phyloP scores from a whole-genome alignment of 2,797 vertebrate genomes.

The Nyctalus aviator region DNA sequence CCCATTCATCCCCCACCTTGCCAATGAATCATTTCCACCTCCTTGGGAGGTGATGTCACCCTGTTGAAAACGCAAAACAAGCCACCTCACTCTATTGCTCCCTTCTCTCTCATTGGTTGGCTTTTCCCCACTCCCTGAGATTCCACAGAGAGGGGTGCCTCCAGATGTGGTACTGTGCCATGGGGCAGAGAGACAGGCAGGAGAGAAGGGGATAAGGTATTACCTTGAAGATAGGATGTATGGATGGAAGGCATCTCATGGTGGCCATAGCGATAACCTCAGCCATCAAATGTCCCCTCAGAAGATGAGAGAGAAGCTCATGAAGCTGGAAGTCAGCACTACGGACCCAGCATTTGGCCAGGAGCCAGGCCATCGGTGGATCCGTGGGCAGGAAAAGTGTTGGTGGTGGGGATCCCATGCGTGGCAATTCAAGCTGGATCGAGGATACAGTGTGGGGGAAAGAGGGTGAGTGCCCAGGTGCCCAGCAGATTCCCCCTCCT shows the following conservation, averaged over 20 bases:
- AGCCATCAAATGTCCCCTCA: conserved; percentile 89
- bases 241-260: conserved; percentile 89
- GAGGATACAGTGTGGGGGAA: neutral
- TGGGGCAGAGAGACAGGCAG: neutral
- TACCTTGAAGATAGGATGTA: conserved; percentile 91
- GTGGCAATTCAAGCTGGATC: conserved; percentile 71
- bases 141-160: neutral
- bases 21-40: neutral
- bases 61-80: neutral
- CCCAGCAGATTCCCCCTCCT: neutral
- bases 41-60: neutral
- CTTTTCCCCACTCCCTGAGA: neutral
- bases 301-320: conserved; percentile 90
- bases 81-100: neutral
- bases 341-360: conserved; percentile 92
- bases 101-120: neutral
- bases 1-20: no score
- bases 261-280: conserved; percentile 91
- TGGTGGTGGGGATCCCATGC: conserved; percentile 76
- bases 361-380: conserved; percentile 87
- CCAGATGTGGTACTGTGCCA: neutral
- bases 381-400: conserved; percentile 88
- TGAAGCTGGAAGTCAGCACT: conserved; percentile 91
- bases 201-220: neutral
- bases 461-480: neutral